phyloP scores from a whole-genome alignment of 2,888 invertebrate genomes.

The Chromoteleia sp. region DNA sequence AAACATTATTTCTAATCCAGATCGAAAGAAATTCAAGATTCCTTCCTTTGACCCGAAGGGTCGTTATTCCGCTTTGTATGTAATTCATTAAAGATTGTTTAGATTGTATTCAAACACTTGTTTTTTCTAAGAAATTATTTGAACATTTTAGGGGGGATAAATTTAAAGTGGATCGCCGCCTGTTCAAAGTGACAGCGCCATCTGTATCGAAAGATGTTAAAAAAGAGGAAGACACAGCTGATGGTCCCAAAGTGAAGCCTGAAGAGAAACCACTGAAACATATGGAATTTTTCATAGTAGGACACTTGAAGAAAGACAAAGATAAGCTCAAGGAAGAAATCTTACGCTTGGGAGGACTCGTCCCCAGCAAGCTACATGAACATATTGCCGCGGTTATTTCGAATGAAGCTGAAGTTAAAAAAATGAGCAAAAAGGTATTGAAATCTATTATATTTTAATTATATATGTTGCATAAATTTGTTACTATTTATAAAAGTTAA shows the following conservation, averaged over 20 bases:
- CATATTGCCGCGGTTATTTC: constrained; percentile 92
- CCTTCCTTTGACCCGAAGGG: too few relatives aligned
- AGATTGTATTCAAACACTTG: background rate
- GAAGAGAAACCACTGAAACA: constrained; percentile 90
- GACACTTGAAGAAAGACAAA: constrained; percentile 86
- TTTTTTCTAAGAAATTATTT: too few relatives aligned
- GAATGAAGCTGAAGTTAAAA: constrained; percentile 88
- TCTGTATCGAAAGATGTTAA: constrained; percentile 85
- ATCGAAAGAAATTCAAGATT: constrained; percentile 89
- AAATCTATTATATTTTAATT: too few relatives aligned
- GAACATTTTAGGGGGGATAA: constrained; percentile 86
- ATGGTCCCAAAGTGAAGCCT: constrained; percentile 87
- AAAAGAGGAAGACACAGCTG: constrained; percentile 85
- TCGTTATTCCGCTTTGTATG: too few relatives aligned
- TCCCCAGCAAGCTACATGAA: constrained; percentile 88
- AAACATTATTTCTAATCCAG: constrained; percentile 89
- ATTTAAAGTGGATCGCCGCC: constrained; percentile 86
- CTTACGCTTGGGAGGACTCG: constrained; percentile 90
- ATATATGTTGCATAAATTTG: too few relatives aligned
- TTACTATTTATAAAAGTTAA: too few relatives aligned
- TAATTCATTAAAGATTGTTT: too few relatives aligned
- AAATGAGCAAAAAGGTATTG: constrained; percentile 86
- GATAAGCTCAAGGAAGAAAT: constrained; percentile 89
- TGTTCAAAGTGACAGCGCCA: constrained; percentile 86
- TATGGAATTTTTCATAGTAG: constrained; percentile 90